Percentiles rank a stretch among this genome's conserved stretches.
Evolutionary conservation across 1,140 invertebrate genomes (phyloP).

Genomic region (Ericerus pela): DNA sequence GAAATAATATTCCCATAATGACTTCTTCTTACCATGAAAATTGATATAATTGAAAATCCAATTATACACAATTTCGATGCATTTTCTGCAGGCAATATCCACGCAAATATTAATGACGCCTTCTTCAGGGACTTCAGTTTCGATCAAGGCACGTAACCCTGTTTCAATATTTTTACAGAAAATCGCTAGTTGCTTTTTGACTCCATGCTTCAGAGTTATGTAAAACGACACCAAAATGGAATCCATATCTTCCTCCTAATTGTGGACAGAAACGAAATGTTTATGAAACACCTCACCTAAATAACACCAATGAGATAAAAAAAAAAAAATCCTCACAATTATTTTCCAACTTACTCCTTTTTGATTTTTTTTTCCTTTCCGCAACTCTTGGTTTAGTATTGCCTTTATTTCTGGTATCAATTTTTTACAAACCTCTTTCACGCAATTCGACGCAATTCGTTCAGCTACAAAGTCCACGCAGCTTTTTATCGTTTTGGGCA

Average conservation of each 20-base stretch:
- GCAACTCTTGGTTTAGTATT: not conserved
- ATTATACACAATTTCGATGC: not conserved
- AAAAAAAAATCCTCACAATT: not conserved
- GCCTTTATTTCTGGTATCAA: not conserved
- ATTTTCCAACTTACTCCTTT: not conserved
- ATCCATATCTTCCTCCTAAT: not conserved
- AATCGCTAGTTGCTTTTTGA: not conserved
- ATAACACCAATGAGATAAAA: not conserved
- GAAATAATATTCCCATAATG: not conserved
- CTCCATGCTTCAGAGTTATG: not conserved
- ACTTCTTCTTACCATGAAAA: not conserved
- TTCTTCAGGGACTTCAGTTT: not conserved
- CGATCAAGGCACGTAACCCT: not conserved
- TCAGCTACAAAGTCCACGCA: not conserved
- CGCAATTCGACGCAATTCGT: not conserved
- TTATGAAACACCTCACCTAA: not conserved
- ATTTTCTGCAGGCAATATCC: slow-evolving; percentile 3
- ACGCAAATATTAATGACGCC: not conserved
- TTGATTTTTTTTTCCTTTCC: not conserved
- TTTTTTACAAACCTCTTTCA: not conserved
- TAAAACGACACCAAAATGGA: not conserved
- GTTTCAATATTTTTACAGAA: not conserved
- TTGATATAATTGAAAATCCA: slow-evolving; percentile 9
- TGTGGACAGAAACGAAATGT: not conserved
- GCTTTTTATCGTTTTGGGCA: not conserved